These are phyloP conservation scores for Tenthredo scrophulariae DNA, from an alignment of 2,888 invertebrate genomes.

Conservation along the genomic window DNA sequence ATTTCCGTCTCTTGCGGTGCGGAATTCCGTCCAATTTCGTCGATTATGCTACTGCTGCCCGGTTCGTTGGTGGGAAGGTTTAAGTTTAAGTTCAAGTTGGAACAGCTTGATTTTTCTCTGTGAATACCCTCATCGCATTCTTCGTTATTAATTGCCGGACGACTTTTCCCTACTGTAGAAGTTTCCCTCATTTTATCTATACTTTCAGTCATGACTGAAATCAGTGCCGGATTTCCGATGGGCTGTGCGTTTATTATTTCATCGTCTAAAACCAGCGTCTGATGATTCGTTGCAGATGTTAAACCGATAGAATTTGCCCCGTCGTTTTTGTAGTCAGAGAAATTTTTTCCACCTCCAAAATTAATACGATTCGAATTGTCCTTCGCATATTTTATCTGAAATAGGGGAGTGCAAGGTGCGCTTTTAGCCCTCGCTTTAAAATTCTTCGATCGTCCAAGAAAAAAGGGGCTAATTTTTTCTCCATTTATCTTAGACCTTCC, in stretches of 20 bases:
- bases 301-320: background rate
- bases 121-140: background rate
- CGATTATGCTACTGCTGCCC: background rate
- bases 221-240: conserved; percentile 11
- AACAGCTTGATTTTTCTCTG: background rate
- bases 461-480: background rate
- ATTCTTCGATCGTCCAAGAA: background rate
- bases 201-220: conserved; percentile 19
- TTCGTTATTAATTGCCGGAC: background rate
- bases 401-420: conserved; percentile 57
- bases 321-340: background rate
- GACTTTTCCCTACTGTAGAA: background rate
- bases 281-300: background rate
- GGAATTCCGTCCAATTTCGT: background rate
- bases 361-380: background rate
- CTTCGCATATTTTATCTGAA: conserved; percentile 57
- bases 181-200: background rate
- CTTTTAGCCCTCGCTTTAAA: conserved; percentile 54
- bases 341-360: background rate
- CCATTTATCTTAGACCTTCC: background rate
- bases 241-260: background rate
- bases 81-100: background rate
- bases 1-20: background rate
- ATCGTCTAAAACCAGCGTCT: background rate
- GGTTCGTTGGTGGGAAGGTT: background rate